phyloP scores from a whole-genome alignment of 2,797 vertebrate genomes.

The Allobates femoralis region DNA sequence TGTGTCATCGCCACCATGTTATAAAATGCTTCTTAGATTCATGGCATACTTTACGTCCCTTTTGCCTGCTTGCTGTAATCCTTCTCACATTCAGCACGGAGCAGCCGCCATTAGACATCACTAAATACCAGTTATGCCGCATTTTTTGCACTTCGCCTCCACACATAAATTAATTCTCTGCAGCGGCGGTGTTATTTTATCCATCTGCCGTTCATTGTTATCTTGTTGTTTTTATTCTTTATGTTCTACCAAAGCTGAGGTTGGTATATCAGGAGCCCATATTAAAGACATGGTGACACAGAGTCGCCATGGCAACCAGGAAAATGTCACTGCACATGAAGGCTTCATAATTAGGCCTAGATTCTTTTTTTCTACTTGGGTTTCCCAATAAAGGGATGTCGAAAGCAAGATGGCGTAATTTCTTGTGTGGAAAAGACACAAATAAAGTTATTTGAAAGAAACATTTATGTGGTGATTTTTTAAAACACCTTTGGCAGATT shows the following conservation, averaged over 20 bases:
- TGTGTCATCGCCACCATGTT: too few species aligned
- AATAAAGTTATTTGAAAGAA: background rate
- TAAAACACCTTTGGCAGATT: too few species aligned
- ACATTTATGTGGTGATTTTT: background rate
- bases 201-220: conserved; percentile 14
- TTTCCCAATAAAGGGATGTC: background rate
- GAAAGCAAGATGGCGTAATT: background rate
- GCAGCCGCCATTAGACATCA: background rate
- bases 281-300: conserved; percentile 20
- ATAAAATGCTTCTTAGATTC: background rate
- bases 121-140: background rate
- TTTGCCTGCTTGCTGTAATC: background rate
- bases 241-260: background rate
- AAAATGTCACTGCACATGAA: conserved; percentile 39
- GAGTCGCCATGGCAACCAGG: conserved; percentile 24
- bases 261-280: conserved; percentile 15
- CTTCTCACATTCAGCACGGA: background rate
- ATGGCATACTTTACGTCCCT: background rate
- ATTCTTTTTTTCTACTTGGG: conserved; percentile 9
- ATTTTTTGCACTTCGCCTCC: background rate
- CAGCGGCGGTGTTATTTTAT: background rate
- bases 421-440: background rate
- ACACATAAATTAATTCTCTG: background rate
- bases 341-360: conserved; percentile 29
- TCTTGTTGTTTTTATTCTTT: conserved; percentile 12